Conservation (phyloP, 2,888 invertebrate genomes). For the Euspilapteryx auroguttella region DNA sequence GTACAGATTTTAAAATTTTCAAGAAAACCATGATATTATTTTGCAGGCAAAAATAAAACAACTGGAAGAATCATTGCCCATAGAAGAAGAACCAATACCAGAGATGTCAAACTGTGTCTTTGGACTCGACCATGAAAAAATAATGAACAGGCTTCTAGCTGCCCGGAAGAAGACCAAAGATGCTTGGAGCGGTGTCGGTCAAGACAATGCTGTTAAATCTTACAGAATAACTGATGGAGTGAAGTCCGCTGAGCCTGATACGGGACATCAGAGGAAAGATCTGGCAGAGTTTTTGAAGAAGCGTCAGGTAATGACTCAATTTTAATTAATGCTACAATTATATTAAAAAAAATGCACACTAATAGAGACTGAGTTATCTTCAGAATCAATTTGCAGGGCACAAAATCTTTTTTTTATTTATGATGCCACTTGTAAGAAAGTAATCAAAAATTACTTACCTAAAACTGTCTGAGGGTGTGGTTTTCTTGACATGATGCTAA, state of each 20-base stretch:
- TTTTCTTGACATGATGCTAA: no score
- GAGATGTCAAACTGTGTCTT: constrained; percentile 73
- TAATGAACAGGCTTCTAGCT: constrained; percentile 59
- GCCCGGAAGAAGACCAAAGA: constrained; percentile 54
- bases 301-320: constrained; percentile 31
- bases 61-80: constrained; percentile 26
- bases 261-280: constrained; percentile 37
- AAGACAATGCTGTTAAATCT: constrained; percentile 18
- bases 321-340: no score
- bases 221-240: constrained; percentile 19
- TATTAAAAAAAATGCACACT: no score
- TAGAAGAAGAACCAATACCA: constrained; percentile 54
- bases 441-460: no score
- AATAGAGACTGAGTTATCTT: no score
- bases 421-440: no score
- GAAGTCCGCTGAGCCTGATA: constrained; percentile 9
- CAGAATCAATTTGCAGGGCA: no score
- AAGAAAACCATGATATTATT: no score
- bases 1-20: no score
- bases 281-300: constrained; percentile 58
- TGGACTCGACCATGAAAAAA: constrained; percentile 67
- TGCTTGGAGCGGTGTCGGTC: constrained; percentile 39
- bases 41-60: constrained; percentile 46
- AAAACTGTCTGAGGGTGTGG: no score
- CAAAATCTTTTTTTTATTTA: no score